Evolutionary conservation across 2,888 invertebrate genomes (phyloP).

Genomic region (Branchellion lobata): DNA sequence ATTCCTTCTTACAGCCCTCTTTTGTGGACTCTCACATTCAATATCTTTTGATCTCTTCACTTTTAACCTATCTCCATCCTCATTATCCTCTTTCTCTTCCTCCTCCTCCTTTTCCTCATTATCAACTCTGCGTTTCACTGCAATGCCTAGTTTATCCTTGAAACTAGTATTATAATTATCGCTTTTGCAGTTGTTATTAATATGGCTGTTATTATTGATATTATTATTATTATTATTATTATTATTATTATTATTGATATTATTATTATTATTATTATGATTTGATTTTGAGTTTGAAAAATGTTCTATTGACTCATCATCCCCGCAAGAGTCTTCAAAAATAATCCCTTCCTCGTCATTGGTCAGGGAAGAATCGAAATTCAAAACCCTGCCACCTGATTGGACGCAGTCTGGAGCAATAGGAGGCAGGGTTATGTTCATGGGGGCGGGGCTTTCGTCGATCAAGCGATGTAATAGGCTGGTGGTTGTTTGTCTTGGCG

Average conservation of each 20-base stretch:
- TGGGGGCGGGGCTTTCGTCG: conserved; percentile 51
- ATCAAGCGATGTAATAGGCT: conserved; percentile 50
- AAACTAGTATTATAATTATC: background rate
- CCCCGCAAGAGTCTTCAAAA: background rate
- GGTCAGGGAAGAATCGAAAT: background rate
- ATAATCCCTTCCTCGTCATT: too few species aligned
- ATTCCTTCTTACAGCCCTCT: too few species aligned
- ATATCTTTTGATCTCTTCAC: too few species aligned
- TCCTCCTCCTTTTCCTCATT: background rate
- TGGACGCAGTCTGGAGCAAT: background rate
- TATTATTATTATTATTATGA: conserved; percentile 12
- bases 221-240: background rate
- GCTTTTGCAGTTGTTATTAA: background rate
- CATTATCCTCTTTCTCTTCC: background rate
- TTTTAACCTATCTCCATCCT: too few species aligned
- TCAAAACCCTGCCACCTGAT: background rate
- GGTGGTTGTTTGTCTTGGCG: conserved; percentile 47
- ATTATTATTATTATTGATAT: background rate
- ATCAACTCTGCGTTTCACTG: background rate
- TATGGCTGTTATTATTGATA: background rate
- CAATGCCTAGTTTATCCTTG: background rate
- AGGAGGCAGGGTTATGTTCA: conserved; percentile 12
- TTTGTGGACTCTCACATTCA: too few species aligned
- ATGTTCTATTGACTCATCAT: too few species aligned
- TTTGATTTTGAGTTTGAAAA: background rate